Base-by-base conservation (phyloP, 2,888 invertebrate species). In the Troides helena region DNA sequence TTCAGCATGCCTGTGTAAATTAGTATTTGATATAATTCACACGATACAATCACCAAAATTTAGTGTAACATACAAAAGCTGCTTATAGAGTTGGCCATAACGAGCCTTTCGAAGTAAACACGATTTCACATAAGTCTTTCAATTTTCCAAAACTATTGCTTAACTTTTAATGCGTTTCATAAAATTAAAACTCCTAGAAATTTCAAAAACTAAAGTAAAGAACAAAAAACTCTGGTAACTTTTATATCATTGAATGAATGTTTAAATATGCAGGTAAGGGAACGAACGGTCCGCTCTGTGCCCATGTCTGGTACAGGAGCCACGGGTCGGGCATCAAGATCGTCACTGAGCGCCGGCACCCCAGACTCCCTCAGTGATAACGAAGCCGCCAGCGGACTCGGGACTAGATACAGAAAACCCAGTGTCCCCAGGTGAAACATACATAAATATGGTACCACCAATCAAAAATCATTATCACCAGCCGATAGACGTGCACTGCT, bases 301-400 rank as follows among this genome's bases (percentile, higher is more conserved):
- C 98, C 98, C 62, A 98, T 99, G 98, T 95, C 95, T 53, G 90
- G 93, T 63, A 85, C 85, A 62, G 89, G 84, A 30, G 85, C 80
- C 1, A 85, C 88, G 2, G 95, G 96, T 62, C 91, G 96, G 75
- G 95, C 95, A 50, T 95, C 96, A 58, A 94, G 96, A 74, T 96
- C 96, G 2, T 96, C 97, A 23, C 93, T 97, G 72, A 97, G 97
- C 74, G 97, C 96, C 56, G 97, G 97, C 74, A 98, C 97, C 50
- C 97, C 98, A 25, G 98, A 98, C 87, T 97, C 97, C 59, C 94
- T 97, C 67, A 97, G 97, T 81, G 97, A 97, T 83, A 97, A 97
- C 82, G 97, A 97, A 93, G 95, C 96, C 71, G 95, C 95, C 71
- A 94, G 95, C 76, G 95, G 95, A 80, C 94, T 95, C 68, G 94